Evolutionary conservation across 35 echinoderm and acorn worm species (phyloP).

Genomic region (Diadema setosum): DNA sequence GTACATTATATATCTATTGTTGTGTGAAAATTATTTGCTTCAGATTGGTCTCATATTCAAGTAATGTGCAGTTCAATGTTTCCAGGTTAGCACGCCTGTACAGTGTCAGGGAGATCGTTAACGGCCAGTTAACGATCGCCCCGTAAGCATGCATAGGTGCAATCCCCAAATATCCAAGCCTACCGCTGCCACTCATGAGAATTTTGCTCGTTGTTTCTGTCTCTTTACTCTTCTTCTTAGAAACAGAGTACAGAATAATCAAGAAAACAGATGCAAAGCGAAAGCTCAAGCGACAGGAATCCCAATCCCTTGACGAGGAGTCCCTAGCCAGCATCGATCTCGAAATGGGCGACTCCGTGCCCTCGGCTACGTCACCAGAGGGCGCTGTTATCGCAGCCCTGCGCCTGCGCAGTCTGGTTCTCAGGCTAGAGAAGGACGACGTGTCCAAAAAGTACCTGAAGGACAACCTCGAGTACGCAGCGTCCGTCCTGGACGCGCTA

Average conservation of each 20-base stretch:
- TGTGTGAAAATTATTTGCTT: too few relatives aligned
- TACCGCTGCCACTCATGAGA: background rate
- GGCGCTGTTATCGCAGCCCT: constrained; percentile 72
- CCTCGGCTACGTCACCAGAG: constrained; percentile 61
- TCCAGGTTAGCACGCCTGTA: too few relatives aligned
- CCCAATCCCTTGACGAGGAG: constrained; percentile 74
- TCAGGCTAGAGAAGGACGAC: constrained; percentile 77
- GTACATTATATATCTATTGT: too few relatives aligned
- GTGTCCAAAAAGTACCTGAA: constrained; percentile 65
- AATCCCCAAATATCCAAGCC: background rate
- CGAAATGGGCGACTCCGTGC: constrained; percentile 55
- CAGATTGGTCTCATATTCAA: too few relatives aligned
- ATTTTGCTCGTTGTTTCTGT: background rate
- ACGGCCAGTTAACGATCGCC: too few relatives aligned
- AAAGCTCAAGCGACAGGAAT: constrained; percentile 65
- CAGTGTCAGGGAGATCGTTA: too few relatives aligned
- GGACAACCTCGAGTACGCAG: constrained; percentile 82
- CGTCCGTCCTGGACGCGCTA: constrained; percentile 55
- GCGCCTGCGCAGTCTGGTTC: constrained; percentile 77
- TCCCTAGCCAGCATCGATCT: constrained; percentile 69
- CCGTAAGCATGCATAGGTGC: too few relatives aligned
- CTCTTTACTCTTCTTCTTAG: constrained; percentile 8
- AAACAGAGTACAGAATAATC: constrained; percentile 54
- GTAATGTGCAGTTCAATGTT: too few relatives aligned
- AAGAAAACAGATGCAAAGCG: constrained; percentile 55